Percentiles rank a stretch among this genome's conserved stretches.
Evolutionary conservation across 1,140 invertebrate genomes (phyloP).

Genomic region (Periplaneta americana): DNA sequence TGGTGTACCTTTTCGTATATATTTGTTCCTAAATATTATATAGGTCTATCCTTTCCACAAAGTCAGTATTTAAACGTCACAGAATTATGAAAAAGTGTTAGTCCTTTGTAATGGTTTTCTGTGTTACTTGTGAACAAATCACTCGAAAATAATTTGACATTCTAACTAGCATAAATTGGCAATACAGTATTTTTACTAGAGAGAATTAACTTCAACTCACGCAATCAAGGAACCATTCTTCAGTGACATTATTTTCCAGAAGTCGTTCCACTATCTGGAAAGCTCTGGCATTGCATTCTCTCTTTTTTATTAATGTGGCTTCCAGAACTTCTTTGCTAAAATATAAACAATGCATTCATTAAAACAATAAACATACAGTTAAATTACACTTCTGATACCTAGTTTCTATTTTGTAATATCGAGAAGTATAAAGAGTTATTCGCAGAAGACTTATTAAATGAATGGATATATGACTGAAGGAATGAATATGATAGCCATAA

Average conservation of each 20-base stretch:
- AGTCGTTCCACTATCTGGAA: constrained; percentile 56
- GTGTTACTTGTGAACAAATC: neutral
- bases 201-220: constrained; percentile 36
- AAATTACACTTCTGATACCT: no score
- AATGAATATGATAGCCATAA: no score
- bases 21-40: neutral
- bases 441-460: neutral
- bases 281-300: constrained; percentile 57
- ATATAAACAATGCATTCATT: no score
- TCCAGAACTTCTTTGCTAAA: constrained; percentile 52
- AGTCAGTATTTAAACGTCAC: neutral
- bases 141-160: neutral
- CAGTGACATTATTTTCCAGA: constrained; percentile 46
- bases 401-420: neutral
- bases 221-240: constrained; percentile 41
- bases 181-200: neutral
- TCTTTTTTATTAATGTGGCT: constrained; percentile 56
- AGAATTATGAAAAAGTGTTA: neutral
- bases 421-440: neutral
- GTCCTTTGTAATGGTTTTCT: no score
- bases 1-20: no score
- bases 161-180: neutral
- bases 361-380: no score
- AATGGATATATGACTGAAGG: neutral
- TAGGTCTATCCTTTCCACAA: neutral